phyloP scores from a whole-genome alignment of 2,797 vertebrate genomes.

The Tympanoctomys barrerae region DNA sequence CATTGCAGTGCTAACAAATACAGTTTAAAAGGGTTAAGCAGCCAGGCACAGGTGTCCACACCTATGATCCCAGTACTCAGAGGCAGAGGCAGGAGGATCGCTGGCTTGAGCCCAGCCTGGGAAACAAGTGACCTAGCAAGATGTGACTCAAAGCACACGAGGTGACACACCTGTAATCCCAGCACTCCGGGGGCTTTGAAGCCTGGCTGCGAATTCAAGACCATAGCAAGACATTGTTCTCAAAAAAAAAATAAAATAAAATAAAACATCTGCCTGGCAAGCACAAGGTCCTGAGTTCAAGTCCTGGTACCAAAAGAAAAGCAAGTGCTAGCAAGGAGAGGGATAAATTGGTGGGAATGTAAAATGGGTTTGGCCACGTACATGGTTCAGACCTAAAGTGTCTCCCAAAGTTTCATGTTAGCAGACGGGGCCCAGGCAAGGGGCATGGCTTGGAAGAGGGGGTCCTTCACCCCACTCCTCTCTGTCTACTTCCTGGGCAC shows the following conservation, averaged over 20 bases:
- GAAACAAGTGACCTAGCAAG: background rate
- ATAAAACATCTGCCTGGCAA: no score
- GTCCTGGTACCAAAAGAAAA: background rate
- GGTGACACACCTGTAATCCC: background rate
- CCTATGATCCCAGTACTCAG: background rate
- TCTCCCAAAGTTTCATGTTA: background rate
- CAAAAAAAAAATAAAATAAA: no score
- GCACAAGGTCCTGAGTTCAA: no score
- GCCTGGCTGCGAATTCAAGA: background rate
- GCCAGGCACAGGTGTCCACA: background rate
- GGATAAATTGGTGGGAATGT: background rate
- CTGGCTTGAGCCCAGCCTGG: background rate
- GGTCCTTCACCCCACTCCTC: background rate
- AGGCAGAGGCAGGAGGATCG: background rate
- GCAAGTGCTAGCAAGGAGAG: background rate
- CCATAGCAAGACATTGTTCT: no score
- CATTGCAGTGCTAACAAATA: background rate
- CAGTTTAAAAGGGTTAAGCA: background rate
- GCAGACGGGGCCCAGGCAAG: background rate
- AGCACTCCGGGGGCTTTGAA: background rate
- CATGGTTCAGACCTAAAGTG: background rate
- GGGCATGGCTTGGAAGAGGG: background rate
- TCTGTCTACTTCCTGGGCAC: background rate
- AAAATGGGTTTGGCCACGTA: background rate
- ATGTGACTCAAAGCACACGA: background rate